phyloP scores from a whole-genome alignment of 2,113 vertebrate genomes.

The Gallinago paraguaiae region DNA sequence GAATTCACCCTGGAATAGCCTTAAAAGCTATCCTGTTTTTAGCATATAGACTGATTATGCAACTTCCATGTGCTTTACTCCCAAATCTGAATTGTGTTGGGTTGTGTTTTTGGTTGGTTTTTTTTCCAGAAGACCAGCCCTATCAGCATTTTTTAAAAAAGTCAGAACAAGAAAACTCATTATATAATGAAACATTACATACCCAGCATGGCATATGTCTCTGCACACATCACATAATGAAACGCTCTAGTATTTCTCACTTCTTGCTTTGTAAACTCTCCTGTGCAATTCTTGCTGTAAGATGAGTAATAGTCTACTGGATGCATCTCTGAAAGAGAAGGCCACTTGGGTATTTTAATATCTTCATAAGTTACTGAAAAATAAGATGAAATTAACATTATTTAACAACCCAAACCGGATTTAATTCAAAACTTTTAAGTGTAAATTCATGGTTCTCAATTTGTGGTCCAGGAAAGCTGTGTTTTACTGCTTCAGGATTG shows the following conservation, averaged over 20 bases:
- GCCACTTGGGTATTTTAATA: constrained; percentile 89
- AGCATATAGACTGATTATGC: neutral
- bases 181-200: constrained; percentile 42
- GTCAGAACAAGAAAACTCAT: neutral
- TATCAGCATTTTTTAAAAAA: neutral
- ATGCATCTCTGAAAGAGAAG: constrained; percentile 86
- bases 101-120: no score
- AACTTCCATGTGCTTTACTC: neutral
- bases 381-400: constrained; percentile 13
- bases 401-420: neutral
- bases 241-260: constrained; percentile 86
- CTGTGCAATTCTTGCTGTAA: constrained; percentile 95
- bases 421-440: neutral
- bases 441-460: neutral
- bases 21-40: neutral
- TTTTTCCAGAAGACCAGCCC: neutral
- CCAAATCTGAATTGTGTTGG: neutral
- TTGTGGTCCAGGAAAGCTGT: neutral
- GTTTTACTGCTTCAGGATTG: neutral
- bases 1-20: no score
- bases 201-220: constrained; percentile 95
- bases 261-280: constrained; percentile 85
- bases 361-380: constrained; percentile 83
- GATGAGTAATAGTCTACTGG: constrained; percentile 93
- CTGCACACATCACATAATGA: constrained; percentile 98